Base-by-base conservation (phyloP, 2,797 vertebrate species). In the Enteromius treurensis region DNA sequence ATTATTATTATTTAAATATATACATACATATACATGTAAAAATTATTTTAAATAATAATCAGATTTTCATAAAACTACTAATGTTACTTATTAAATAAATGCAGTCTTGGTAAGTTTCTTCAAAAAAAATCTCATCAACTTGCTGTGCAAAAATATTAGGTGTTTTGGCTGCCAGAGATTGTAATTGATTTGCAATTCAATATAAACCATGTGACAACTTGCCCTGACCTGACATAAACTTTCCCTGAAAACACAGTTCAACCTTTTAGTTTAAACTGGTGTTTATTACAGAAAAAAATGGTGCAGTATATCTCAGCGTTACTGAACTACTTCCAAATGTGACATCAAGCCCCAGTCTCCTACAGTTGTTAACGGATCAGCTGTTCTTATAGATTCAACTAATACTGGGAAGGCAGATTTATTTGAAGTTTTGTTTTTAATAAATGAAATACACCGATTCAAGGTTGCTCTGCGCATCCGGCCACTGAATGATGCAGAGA, bases 381-480 rank as follows among this genome's bases (percentile, higher is more conserved):
- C 32, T 64, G 29, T 53, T 53, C 5, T 3, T 74, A 49, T n/a
- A 34, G 10, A 74, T 53, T 58, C 1, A 58, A 23, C 17, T 32
- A 47, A 32, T 42, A 21, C 8, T n/a, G 42, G 13, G 29, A 77
- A 65, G 47, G 47, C 15, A 26, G 55, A 65, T 64, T 21, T 51
- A 49, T 51, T 49, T 37, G 3, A 40, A 42, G n/a, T 19, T 26
- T 58, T 51, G 26, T 26, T 26, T 53, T 1, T 5, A 40, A 62
- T 47, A 51, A 19, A 45, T 45, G 0, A 80, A 47, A 5, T 49
- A 5, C 21, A 23, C 40, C 34, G 11, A 34, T 70, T 77, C 3
- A 70, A 90, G 93, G 93, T 92, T 62, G 90, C 88, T 0, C 88
- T 95, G 21, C 87, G 87, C 19, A 90, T 94, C 82, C 80, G 78